Conservation (phyloP, 1,140 invertebrate species). For the Drosophila mayri region DNA sequence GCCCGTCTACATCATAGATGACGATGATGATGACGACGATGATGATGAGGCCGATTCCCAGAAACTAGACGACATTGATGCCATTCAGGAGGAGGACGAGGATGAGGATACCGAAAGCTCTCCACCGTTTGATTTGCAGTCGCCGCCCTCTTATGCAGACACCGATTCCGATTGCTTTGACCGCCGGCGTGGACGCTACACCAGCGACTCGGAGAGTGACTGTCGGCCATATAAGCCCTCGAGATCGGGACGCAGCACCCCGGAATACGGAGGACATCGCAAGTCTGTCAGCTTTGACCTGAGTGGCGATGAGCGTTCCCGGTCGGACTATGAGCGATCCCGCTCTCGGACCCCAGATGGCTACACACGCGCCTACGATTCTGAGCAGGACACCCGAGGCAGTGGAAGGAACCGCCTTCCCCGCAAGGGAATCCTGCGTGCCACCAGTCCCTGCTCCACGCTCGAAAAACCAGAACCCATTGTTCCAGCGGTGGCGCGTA, state of each 20-base stretch:
- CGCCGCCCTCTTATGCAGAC: constrained; percentile 69
- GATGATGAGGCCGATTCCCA: constrained; percentile 15
- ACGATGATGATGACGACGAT: constrained; percentile 67
- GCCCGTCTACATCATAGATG: constrained; percentile 79
- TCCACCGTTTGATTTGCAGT: constrained; percentile 59
- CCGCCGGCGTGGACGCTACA: constrained; percentile 65
- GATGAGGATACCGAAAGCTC: constrained; percentile 56
- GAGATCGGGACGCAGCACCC: constrained; percentile 76
- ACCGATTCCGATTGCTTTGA: constrained; percentile 78
- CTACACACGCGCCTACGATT: constrained; percentile 72
- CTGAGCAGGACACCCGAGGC: constrained; percentile 73
- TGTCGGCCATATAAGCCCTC: constrained; percentile 62
- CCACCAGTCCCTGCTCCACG: constrained; percentile 74
- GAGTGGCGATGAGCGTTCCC: constrained; percentile 81
- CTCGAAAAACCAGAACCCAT: constrained; percentile 64
- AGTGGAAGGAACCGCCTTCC: constrained; percentile 52
- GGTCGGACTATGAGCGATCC: constrained; percentile 79
- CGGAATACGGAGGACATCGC: constrained; percentile 72
- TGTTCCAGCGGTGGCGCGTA: constrained; percentile 74
- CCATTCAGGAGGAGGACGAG: constrained; percentile 63
- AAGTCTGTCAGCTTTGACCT: constrained; percentile 84
- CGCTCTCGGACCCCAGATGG: constrained; percentile 70
- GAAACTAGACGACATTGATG: constrained; percentile 50
- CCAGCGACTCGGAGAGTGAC: constrained; percentile 82
- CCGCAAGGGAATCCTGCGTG: constrained; percentile 77